Evolutionary conservation across 2,888 invertebrate genomes (phyloP).

Genomic region (Troides oblongomaculatus): DNA sequence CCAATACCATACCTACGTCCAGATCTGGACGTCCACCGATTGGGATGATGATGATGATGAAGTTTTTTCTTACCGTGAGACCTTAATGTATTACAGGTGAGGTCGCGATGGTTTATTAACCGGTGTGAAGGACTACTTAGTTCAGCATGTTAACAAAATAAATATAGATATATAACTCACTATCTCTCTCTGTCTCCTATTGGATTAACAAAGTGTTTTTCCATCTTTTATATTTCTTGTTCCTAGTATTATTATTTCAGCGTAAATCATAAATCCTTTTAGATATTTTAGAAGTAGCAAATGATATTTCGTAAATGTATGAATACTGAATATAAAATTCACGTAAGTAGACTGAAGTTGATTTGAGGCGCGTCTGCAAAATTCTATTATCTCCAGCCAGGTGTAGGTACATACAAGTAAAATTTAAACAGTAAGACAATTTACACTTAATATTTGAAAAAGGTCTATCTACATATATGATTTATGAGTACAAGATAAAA

Average conservation of each 20-base stretch:
- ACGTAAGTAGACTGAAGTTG: slow-evolving; percentile 28
- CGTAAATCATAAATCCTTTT: neutral
- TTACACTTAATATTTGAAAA: neutral
- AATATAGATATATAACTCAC: no score
- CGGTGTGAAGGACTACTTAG: no score
- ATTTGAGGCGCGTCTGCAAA: slow-evolving; percentile 27
- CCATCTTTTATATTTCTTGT: neutral
- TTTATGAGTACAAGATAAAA: neutral
- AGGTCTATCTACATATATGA: neutral
- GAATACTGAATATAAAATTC: slow-evolving; percentile 29
- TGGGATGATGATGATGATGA: no score
- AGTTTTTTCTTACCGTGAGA: no score
- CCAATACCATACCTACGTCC: no score
- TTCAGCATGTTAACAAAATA: no score
- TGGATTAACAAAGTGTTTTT: no score
- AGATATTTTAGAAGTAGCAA: slow-evolving; percentile 4
- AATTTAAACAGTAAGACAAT: slow-evolving; percentile 16
- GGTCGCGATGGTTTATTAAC: no score
- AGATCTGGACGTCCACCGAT: no score
- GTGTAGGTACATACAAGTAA: slow-evolving; percentile 23
- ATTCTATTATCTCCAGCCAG: slow-evolving; percentile 30
- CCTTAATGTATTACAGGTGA: no score
- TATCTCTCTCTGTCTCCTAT: no score
- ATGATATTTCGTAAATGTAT: slow-evolving; percentile 25
- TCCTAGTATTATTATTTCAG: neutral